Base-by-base conservation (phyloP, 2,797 vertebrate species). In the Acrossocheilus wenchowensis region DNA sequence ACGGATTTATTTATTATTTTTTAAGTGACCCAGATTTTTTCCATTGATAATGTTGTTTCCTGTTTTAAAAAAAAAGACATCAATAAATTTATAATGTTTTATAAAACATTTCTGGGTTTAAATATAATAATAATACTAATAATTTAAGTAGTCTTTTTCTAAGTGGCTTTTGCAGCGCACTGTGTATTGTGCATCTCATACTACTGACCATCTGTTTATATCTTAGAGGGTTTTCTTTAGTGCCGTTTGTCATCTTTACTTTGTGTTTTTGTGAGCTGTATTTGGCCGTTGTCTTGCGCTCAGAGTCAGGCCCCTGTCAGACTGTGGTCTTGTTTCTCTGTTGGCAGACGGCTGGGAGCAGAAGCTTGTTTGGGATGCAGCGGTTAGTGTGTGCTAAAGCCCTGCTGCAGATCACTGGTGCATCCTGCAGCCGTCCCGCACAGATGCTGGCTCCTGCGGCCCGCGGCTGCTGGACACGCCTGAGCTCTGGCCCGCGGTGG, bases 311-410 rank as follows among this genome's bases (percentile, higher is more conserved):
- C 14, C 39, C 17, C 41, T 71, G 41, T 34, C 64, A 57, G n/a
- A 43, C 48, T 50, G 45, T 26, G 19, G 11, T n/a, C 52, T 72
- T 26, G 36, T 81, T 87, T 26, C 54, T 62, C n/a, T 83, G 14
- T 39, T 48, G 17, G 48, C 83, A 85, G 86, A 78, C 36, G 2
- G 17, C 6, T 48, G n/a, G 52, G 69, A 83, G 64, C 41, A 50
- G 62, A 57, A 87, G 64, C 39, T 43, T 6, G 14, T 57, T 91
- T 21, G 94, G 86, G 89, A 97, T 96, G 96, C 95, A 95, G 6
- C 92, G 92, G 88, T 93, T 92, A 48, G 39, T 95, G 52, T 88
- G 93, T 12, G 89, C 86, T 54, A 54, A 91, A 85, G 87, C 64
- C 54, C 50, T 81, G 74, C 54, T 86, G 72, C 43, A 48, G 36